phyloP scores from a whole-genome alignment of 2,113 vertebrate species.

The Muscicapa adusta region DNA sequence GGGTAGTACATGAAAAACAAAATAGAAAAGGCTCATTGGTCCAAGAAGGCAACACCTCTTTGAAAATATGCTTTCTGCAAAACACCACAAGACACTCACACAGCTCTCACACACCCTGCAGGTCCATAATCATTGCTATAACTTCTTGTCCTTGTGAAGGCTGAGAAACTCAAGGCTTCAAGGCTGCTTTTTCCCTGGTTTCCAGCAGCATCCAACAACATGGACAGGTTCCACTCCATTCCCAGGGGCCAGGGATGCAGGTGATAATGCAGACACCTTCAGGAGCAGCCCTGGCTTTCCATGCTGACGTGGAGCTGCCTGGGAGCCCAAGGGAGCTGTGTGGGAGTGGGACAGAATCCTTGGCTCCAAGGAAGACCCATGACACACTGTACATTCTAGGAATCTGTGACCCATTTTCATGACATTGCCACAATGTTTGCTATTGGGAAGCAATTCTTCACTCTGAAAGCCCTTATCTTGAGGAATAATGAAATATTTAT shows the following conservation, averaged over 20 bases:
- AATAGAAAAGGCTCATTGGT: too few relatives aligned
- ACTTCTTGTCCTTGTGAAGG: too few relatives aligned
- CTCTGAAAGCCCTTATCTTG: constrained; percentile 34
- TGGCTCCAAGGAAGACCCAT: background rate
- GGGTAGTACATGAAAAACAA: too few relatives aligned
- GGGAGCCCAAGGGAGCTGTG: background rate
- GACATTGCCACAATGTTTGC: background rate
- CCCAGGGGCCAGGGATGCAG: background rate
- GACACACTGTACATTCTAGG: background rate
- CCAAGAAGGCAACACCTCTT: too few relatives aligned
- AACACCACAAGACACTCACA: too few relatives aligned
- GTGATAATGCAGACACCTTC: background rate
- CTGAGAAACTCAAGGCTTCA: too few relatives aligned
- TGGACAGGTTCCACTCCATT: background rate
- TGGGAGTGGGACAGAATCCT: rapidly evolving
- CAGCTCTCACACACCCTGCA: too few relatives aligned
- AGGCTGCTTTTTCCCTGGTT: too few relatives aligned
- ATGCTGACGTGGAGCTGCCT: background rate
- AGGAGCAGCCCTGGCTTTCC: background rate
- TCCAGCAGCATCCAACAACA: too few relatives aligned
- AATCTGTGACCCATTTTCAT: background rate
- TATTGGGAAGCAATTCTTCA: constrained; percentile 35
- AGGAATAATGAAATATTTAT: constrained; percentile 38
- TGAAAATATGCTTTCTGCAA: too few relatives aligned
- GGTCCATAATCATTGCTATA: too few relatives aligned